Evolutionary conservation across 2,113 vertebrate species (phyloP).

Genomic region (Stigmatopora nigra): DNA sequence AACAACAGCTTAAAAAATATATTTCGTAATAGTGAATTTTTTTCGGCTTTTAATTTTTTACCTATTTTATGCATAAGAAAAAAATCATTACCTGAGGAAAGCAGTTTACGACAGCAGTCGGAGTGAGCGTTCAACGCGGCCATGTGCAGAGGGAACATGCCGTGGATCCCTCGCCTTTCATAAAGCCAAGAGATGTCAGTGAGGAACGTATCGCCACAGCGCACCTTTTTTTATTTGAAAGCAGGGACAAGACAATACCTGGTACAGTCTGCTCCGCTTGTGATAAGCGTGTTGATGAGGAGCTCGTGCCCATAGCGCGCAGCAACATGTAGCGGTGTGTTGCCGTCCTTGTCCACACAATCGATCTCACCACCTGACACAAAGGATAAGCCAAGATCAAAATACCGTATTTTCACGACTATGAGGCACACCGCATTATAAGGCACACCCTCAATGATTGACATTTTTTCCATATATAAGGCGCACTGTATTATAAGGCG

Average conservation of each 20-base stretch:
- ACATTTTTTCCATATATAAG: too few relatives aligned
- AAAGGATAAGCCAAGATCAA: neutral
- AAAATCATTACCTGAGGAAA: slow-evolving; percentile 80
- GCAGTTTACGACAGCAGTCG: slow-evolving; percentile 90
- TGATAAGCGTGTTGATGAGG: slow-evolving; percentile 93
- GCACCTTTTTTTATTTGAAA: neutral
- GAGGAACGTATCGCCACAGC: neutral
- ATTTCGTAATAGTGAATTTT: too few relatives aligned
- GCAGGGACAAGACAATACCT: slow-evolving; percentile 64
- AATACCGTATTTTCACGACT: too few relatives aligned
- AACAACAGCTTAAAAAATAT: too few relatives aligned
- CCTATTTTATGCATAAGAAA: neutral
- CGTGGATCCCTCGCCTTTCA: slow-evolving; percentile 85
- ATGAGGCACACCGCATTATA: too few relatives aligned
- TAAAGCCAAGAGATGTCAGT: slow-evolving; percentile 9
- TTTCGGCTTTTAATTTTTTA: too few relatives aligned
- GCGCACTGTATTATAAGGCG: too few relatives aligned
- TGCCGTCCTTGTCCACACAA: slow-evolving; percentile 92
- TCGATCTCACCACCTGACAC: slow-evolving; percentile 85
- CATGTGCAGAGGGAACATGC: slow-evolving; percentile 94
- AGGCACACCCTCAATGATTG: too few relatives aligned
- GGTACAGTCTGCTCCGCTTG: slow-evolving; percentile 86
- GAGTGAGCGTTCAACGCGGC: slow-evolving; percentile 90
- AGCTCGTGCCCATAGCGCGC: slow-evolving; percentile 92
- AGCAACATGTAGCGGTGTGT: slow-evolving; percentile 92